These are phyloP conservation scores for Cyanistes caeruleus DNA, from an alignment of 2,113 vertebrate species.

Conservation along the genomic window DNA sequence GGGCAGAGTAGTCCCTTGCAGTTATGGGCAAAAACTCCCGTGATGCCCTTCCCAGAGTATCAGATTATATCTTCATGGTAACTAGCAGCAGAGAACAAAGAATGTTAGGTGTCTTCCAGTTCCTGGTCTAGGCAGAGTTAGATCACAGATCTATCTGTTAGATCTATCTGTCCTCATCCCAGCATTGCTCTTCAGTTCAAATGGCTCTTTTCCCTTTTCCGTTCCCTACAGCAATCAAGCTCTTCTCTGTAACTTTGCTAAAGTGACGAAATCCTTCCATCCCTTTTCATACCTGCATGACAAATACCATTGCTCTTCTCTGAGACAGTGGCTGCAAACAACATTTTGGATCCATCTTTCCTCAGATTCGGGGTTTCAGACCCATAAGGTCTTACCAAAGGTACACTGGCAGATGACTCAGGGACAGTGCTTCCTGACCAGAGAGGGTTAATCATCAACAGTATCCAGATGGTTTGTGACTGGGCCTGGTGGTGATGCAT, in stretches of 20 bases:
- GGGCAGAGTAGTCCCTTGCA: not conserved
- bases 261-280: not conserved
- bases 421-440: not conserved
- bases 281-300: not conserved
- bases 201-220: not conserved
- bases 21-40: not conserved
- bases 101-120: not conserved
- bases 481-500: constrained; percentile 8
- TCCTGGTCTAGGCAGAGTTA: not conserved
- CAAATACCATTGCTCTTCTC: not conserved
- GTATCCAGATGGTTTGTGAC: constrained; percentile 50
- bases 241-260: not conserved
- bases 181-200: not conserved
- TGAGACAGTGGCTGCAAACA: not conserved
- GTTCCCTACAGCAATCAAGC: not conserved
- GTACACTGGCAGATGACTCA: not conserved
- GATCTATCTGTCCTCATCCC: not conserved
- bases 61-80: not conserved
- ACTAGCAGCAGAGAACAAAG: not conserved
- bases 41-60: not conserved
- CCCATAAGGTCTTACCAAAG: not conserved
- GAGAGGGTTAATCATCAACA: constrained; percentile 22
- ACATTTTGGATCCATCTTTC: not conserved
- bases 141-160: not conserved
- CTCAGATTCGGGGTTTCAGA: not conserved